A percentile compares a stretch with the other conserved stretches of the same genome.
Evolutionary conservation across 2,113 vertebrate species (phyloP).

Genomic region (Plectropomus leopardus): DNA sequence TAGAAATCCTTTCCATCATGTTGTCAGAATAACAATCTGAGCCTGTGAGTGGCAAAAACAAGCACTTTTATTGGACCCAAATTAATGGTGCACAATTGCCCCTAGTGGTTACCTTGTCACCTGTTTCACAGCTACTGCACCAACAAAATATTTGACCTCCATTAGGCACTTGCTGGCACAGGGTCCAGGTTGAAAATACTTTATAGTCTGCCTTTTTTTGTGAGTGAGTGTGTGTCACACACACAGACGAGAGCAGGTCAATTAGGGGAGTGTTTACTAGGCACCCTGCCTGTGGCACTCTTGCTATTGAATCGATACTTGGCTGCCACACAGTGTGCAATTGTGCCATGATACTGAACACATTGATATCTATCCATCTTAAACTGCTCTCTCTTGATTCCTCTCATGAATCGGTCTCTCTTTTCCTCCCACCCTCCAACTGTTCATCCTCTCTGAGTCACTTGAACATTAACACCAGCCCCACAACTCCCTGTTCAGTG

Average conservation of each 20-base stretch:
- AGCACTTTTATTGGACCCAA: too few relatives aligned
- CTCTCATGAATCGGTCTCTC: constrained; percentile 7
- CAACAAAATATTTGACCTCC: too few relatives aligned
- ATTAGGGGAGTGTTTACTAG: constrained; percentile 71
- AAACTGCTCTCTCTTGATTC: constrained; percentile 1
- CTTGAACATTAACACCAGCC: constrained; percentile 21
- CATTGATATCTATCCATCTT: constrained; percentile 19
- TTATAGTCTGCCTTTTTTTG: constrained; percentile 14
- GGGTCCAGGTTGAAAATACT: too few relatives aligned
- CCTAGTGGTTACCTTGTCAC: too few relatives aligned
- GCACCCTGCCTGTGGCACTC: constrained; percentile 65
- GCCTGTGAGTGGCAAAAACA: too few relatives aligned
- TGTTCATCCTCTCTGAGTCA: constrained; percentile 8
- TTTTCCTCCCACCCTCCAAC: neutral
- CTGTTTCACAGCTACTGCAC: too few relatives aligned
- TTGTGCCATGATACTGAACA: constrained; percentile 56
- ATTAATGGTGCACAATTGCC: too few relatives aligned
- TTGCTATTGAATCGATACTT: constrained; percentile 69
- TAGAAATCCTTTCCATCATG: too few relatives aligned
- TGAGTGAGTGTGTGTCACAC: neutral
- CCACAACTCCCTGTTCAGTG: constrained; percentile 1
- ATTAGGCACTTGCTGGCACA: too few relatives aligned
- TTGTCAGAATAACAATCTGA: too few relatives aligned
- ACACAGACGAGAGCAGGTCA: constrained; percentile 55
- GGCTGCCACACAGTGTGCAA: constrained; percentile 51